Percentiles rank a stretch among this genome's conserved stretches.
phyloP scores from a whole-genome alignment of 2,888 invertebrate species.

The Nymphalis c-album region DNA sequence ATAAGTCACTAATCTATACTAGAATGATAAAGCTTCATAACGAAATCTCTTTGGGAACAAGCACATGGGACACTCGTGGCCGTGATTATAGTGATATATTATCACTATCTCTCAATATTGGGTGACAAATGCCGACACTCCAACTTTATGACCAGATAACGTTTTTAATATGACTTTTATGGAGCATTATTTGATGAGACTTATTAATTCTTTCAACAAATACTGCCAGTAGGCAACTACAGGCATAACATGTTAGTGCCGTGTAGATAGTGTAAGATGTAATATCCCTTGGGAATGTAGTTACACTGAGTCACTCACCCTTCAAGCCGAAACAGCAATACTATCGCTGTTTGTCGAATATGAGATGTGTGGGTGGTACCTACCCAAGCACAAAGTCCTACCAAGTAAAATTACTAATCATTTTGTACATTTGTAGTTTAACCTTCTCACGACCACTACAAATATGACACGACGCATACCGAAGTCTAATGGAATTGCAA shows the following conservation, averaged over 20 bases:
- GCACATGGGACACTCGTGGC: conserved; percentile 45
- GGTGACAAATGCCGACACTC: conserved; percentile 50
- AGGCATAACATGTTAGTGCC: too few species aligned
- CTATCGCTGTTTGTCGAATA: too few species aligned
- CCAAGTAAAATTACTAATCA: neutral
- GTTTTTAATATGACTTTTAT: conserved; percentile 32
- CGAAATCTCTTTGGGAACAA: conserved; percentile 34
- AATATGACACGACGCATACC: conserved; percentile 17
- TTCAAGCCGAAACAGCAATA: too few species aligned
- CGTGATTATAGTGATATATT: conserved; percentile 50
- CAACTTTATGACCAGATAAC: conserved; percentile 45
- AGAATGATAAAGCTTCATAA: conserved; percentile 27
- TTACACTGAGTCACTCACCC: neutral
- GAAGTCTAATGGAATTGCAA: conserved; percentile 55
- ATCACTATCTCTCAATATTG: conserved; percentile 36
- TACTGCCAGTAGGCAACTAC: neutral
- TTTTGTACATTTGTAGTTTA: neutral
- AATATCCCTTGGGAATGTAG: too few species aligned
- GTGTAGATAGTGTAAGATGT: too few species aligned
- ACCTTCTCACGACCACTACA: conserved; percentile 18
- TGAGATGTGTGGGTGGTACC: too few species aligned
- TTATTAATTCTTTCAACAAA: neutral
- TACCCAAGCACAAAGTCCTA: too few species aligned
- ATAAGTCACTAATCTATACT: neutral
- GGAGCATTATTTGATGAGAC: neutral